phyloP scores from a whole-genome alignment of 2,113 vertebrate genomes.

The Puma concolor region DNA sequence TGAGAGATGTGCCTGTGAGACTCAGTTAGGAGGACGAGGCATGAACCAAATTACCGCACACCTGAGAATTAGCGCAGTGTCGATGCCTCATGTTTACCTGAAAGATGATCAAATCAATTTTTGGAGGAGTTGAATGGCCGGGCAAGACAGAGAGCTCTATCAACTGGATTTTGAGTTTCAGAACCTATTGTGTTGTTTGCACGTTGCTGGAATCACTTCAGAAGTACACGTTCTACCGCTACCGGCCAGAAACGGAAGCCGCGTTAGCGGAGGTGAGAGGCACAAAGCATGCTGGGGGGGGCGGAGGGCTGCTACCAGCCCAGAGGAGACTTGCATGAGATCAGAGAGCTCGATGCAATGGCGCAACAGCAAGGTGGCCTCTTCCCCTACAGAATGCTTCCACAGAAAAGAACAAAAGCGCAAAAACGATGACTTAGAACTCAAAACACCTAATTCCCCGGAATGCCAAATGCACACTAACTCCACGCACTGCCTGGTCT shows the following conservation, averaged over 20 bases:
- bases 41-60: too few relatives aligned
- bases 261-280: conserved; percentile 59
- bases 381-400: not conserved
- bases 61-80: not conserved
- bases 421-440: not conserved
- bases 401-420: not conserved
- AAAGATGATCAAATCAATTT: too few relatives aligned
- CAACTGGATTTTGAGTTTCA: not conserved
- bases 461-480: not conserved
- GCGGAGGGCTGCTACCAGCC: not conserved
- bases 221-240: not conserved
- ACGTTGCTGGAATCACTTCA: not conserved
- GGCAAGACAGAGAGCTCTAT: not conserved
- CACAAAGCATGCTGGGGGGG: not conserved
- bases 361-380: not conserved
- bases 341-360: not conserved
- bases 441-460: not conserved
- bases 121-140: fast-evolving
- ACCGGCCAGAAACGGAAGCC: not conserved
- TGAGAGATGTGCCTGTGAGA: too few relatives aligned
- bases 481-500: not conserved
- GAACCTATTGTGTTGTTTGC: not conserved
- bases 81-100: not conserved
- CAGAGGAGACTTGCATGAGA: fast-evolving
- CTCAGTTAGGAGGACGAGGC: not conserved